These are phyloP conservation scores for Hemibagrus guttatus DNA, from an alignment of 2,797 vertebrate species.

Conservation along the genomic window DNA sequence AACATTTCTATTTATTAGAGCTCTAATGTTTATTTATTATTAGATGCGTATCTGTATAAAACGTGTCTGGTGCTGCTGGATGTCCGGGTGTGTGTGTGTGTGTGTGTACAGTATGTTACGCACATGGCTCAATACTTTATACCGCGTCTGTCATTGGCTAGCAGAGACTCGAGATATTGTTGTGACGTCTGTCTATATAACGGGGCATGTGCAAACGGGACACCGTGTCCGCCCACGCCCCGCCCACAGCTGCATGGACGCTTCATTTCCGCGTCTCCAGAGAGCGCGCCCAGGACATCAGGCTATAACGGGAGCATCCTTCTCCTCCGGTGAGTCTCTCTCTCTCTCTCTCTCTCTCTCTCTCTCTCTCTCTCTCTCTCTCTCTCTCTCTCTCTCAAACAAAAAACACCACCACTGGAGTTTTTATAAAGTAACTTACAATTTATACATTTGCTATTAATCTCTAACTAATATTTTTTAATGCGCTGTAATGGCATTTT, in stretches of 20 bases:
- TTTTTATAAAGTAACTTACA: too few relatives aligned
- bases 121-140: background rate
- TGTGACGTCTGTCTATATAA: conserved; percentile 68
- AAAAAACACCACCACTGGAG: background rate
- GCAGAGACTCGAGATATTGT: conserved; percentile 62
- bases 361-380: too few relatives aligned
- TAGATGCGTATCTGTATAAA: too few relatives aligned
- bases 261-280: conserved; percentile 72
- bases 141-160: conserved; percentile 30
- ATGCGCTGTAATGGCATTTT: background rate
- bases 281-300: conserved; percentile 57
- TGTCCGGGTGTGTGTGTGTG: background rate
- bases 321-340: conserved; percentile 24
- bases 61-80: background rate
- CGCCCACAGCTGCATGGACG: conserved; percentile 72
- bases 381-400: too few relatives aligned
- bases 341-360: too few relatives aligned
- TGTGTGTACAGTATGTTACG: background rate
- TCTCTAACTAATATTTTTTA: background rate
- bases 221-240: conserved; percentile 60
- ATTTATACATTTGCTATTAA: too few relatives aligned
- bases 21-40: background rate
- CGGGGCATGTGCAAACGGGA: conserved; percentile 63
- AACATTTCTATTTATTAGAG: background rate
- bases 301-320: conserved; percentile 13